Conservation (phyloP, 2,888 invertebrate genomes). For the Harpalus rubripes region DNA sequence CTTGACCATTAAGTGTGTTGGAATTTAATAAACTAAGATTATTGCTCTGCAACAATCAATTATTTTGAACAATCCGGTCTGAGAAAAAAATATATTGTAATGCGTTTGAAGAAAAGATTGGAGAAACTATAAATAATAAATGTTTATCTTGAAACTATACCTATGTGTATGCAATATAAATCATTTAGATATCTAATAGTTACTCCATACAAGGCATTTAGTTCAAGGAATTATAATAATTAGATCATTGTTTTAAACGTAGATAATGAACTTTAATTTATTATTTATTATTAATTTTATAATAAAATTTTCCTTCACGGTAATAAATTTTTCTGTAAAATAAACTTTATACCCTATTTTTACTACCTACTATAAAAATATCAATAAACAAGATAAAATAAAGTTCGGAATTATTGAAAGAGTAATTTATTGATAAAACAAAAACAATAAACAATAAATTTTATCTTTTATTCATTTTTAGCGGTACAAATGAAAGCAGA, state of each 20-base stretch:
- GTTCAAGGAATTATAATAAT: not conserved
- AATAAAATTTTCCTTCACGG: too few species aligned
- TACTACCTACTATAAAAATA: not conserved
- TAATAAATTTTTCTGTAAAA: too few species aligned
- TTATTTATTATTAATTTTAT: too few species aligned
- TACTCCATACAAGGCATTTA: not conserved
- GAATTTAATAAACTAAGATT: constrained; percentile 2
- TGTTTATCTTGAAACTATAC: not conserved
- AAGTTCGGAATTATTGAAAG: not conserved
- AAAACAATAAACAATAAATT: not conserved
- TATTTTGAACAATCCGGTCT: not conserved
- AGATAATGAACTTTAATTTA: too few species aligned
- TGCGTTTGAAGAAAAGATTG: not conserved
- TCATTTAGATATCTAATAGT: not conserved
- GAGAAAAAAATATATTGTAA: not conserved
- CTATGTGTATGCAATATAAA: not conserved
- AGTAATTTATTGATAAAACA: not conserved
- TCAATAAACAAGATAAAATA: not conserved
- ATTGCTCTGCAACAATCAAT: not conserved
- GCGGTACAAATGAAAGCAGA: not conserved
- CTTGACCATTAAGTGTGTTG: not conserved
- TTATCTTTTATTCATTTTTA: not conserved
- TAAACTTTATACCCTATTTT: too few species aligned
- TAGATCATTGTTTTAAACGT: not conserved
- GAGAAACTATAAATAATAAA: not conserved